Conservation (phyloP, 2,888 invertebrate species). For the Pachycephus smyrnensis region DNA sequence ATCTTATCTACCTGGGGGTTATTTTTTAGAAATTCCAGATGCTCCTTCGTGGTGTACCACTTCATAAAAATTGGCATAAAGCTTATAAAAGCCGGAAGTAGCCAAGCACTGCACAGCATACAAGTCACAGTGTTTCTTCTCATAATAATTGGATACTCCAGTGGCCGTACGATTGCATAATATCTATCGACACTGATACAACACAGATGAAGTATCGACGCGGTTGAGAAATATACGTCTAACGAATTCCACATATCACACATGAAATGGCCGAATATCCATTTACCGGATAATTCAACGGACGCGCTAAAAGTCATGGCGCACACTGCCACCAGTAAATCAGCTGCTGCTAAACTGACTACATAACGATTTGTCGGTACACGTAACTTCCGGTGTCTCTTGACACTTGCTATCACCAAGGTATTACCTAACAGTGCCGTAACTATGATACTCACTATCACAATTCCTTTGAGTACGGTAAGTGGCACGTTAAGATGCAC, state of each 20-base stretch:
- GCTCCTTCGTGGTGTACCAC: constrained; percentile 77
- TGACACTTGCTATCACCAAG: constrained; percentile 86
- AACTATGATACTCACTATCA: constrained; percentile 87
- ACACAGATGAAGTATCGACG: constrained; percentile 91
- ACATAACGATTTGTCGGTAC: constrained; percentile 96
- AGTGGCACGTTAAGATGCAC: constrained; percentile 62
- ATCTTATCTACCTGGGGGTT: constrained; percentile 75
- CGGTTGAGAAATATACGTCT: constrained; percentile 93
- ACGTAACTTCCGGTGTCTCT: constrained; percentile 82
- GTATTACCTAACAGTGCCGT: constrained; percentile 92
- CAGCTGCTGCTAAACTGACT: constrained; percentile 92
- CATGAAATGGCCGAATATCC: constrained; percentile 91
- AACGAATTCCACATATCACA: constrained; percentile 96
- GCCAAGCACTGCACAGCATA: constrained; percentile 71
- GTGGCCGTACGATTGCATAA: constrained; percentile 90
- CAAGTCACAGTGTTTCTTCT: constrained; percentile 78
- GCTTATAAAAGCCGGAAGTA: constrained; percentile 72
- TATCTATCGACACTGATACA: constrained; percentile 95
- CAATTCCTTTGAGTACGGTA: constrained; percentile 76
- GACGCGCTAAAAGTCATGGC: constrained; percentile 95
- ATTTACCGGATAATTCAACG: constrained; percentile 84
- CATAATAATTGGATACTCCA: constrained; percentile 94
- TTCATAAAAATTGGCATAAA: constrained; percentile 75
- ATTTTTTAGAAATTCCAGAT: constrained; percentile 69
- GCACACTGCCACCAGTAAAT: constrained; percentile 90